Base-by-base conservation (phyloP, 2,113 vertebrate genomes). In the Peromyscus californicus region DNA sequence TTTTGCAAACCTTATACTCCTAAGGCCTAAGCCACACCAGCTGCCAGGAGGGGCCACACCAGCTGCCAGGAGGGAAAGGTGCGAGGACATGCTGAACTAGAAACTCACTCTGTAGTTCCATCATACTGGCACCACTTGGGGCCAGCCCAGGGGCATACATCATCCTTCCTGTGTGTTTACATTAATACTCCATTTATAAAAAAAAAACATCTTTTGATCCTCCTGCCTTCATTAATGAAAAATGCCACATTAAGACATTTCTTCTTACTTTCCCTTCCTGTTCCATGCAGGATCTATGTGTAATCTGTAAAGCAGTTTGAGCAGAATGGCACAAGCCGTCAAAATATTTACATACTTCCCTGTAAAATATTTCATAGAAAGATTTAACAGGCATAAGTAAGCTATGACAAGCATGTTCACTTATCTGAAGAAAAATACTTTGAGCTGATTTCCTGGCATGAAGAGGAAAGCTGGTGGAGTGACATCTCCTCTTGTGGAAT, bases 291-390 rank as follows among this genome's bases (percentile, higher is more conserved):
- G 90, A 98, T 96, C 97, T 92, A 61, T 95, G 97, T 97, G 96
- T 98, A 98, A 98, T 98, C 96, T 94, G 89, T 96, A 98, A 97
- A 54, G 94, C 91, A 92, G 97, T 97, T 98, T 67, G 72, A 98
- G 98, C 97, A 98, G 97, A 98, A 98, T 98, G 98, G 98, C 98
- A 98, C 95, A 96, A 97, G 83, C 91, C 97, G 96, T 99, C 99
- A 99, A 98, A 99, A 99, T 99, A 99, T 99, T 99, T 99, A 99
- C 99, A 99, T 98, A 98, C 97, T 99, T 99, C 97, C 83, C 94
- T 98, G 93, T 97, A 98, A 98, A 98, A 97, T 98, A 98, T 99
- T 99, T 98, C 98, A 98, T 98, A 98, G 96, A 98, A 98, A 98
- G 98, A 98, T 98, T 99, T 98, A 99, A 98, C 97, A 99, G 97